These are phyloP conservation scores for Nasalis larvatus DNA, from an alignment of 2,113 vertebrate species.

Conservation along the genomic window DNA sequence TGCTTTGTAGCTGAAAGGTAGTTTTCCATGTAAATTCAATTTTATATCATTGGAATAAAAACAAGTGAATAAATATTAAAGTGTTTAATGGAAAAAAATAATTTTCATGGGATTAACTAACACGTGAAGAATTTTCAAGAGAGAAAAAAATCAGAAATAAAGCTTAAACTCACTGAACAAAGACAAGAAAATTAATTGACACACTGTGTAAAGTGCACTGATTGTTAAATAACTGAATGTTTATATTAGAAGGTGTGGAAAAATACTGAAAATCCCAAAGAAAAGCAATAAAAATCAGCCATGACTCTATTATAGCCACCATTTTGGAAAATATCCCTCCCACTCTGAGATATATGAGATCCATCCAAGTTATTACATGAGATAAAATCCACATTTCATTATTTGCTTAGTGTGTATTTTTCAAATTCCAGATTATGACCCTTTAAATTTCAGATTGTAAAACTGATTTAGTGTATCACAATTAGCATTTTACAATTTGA, in stretches of 20 bases:
- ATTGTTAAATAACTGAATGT: background rate
- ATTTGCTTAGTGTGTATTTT: background rate
- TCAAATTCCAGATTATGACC: background rate
- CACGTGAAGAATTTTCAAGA: constrained; percentile 1
- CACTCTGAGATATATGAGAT: background rate
- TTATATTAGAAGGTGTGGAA: background rate
- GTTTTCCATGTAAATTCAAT: constrained; percentile 35
- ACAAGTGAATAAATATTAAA: constrained; percentile 24
- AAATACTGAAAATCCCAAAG: background rate
- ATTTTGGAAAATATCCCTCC: background rate
- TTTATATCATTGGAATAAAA: constrained; percentile 1
- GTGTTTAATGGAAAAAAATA: background rate
- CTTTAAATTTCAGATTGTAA: background rate
- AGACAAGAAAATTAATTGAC: background rate
- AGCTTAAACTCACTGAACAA: background rate
- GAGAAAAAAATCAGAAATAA: background rate
- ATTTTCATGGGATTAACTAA: constrained; percentile 23
- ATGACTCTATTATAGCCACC: background rate
- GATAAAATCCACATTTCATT: background rate
- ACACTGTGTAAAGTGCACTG: background rate
- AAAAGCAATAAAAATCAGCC: background rate
- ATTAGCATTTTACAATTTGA: background rate
- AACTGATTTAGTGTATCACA: background rate
- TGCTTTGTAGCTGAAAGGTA: background rate
- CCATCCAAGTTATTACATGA: background rate